Conservation (phyloP, 2,888 invertebrate genomes). For the Drosophila fungiperda region DNA sequence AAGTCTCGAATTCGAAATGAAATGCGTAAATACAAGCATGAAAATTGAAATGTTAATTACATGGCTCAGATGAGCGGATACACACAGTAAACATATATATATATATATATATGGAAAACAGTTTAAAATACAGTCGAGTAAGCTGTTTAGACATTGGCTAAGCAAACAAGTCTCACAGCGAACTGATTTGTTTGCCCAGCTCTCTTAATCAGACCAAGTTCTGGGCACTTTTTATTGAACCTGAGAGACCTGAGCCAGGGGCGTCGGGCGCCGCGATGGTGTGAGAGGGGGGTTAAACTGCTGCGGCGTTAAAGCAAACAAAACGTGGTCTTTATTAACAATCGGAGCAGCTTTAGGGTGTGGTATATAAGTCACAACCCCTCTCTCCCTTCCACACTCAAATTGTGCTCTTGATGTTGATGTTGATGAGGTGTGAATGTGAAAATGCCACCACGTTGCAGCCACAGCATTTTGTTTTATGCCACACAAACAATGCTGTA, state of each 20-base stretch:
- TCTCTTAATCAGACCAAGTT: conserved; percentile 72
- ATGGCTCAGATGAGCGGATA: conserved; percentile 32
- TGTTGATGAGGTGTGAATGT: conserved; percentile 82
- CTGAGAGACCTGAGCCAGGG: conserved; percentile 40
- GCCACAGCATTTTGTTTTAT: conserved; percentile 68
- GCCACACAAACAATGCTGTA: conserved; percentile 52
- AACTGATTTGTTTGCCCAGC: conserved; percentile 75
- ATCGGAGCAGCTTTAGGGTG: conserved; percentile 24
- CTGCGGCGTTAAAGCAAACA: conserved; percentile 60
- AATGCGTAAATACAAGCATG: conserved; percentile 36
- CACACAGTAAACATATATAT: background rate
- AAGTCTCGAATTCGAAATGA: conserved; percentile 19
- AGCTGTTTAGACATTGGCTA: conserved; percentile 76
- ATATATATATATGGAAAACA: conserved; percentile 54
- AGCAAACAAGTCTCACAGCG: conserved; percentile 60
- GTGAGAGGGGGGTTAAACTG: conserved; percentile 43
- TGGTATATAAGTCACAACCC: conserved; percentile 37
- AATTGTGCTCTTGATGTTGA: conserved; percentile 43
- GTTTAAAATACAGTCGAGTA: conserved; percentile 75
- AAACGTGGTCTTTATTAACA: conserved; percentile 59
- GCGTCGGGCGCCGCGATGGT: background rate
- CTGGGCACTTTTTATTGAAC: conserved; percentile 58
- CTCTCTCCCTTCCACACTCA: background rate
- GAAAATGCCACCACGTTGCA: conserved; percentile 73
- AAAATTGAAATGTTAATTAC: conserved; percentile 80